phyloP scores from a whole-genome alignment of 2,113 vertebrate genomes.

The Pygathrix nemaeus region DNA sequence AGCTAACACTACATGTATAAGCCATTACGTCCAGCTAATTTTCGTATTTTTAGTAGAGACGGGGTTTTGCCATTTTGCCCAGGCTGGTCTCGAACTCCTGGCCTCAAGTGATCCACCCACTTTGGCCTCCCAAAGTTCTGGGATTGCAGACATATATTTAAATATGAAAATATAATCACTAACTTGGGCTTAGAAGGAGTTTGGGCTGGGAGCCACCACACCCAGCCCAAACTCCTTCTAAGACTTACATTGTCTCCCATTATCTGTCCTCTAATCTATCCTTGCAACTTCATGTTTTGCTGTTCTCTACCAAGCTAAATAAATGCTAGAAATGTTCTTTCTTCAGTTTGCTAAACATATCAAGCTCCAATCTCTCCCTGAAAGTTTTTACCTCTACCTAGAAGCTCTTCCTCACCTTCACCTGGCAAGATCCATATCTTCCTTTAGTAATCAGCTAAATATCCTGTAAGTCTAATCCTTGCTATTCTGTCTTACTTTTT shows the following conservation, averaged over 20 bases:
- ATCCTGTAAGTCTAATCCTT: neutral
- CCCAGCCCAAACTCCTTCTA: neutral
- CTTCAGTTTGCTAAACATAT: neutral
- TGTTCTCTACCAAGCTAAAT: neutral
- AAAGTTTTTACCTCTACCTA: neutral
- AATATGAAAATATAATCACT: no score
- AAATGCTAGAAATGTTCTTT: neutral
- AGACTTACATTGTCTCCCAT: neutral
- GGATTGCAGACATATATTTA: no score
- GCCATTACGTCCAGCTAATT: no score
- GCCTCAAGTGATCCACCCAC: no score
- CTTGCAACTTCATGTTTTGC: neutral
- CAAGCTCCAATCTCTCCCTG: neutral
- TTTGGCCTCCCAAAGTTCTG: no score
- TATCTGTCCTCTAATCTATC: neutral
- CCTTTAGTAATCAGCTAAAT: neutral
- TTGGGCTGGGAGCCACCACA: no score
- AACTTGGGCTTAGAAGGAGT: no score
- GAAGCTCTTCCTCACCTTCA: neutral
- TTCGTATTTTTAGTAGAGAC: no score
- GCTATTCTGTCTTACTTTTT: neutral
- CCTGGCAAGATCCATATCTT: neutral
- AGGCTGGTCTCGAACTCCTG: no score
- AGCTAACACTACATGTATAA: no score
- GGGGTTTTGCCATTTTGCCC: no score